These are phyloP conservation scores for Lithophane ornitopus DNA, from an alignment of 2,888 invertebrate species.

Conservation along the genomic window DNA sequence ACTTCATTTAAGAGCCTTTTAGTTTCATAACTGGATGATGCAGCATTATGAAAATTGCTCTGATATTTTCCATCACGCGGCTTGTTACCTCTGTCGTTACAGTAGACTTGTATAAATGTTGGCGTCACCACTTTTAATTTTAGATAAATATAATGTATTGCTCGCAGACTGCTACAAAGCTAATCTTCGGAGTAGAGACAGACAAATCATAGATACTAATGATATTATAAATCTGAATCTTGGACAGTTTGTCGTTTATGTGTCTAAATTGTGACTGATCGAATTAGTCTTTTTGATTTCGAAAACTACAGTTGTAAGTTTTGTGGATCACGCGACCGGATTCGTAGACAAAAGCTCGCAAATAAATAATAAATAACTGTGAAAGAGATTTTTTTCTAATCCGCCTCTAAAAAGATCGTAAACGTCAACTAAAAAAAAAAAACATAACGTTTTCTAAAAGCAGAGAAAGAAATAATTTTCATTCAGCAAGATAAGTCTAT, in stretches of 20 bases:
- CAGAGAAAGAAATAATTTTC: neutral
- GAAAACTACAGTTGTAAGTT: conserved; percentile 15
- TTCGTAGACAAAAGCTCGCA: conserved; percentile 21
- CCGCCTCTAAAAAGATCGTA: conserved; percentile 31
- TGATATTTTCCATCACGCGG: conserved; percentile 35
- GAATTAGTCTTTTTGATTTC: neutral
- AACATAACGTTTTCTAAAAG: conserved; percentile 15
- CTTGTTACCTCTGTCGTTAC: conserved; percentile 19
- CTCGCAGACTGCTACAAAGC: neutral
- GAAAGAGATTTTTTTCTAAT: conserved; percentile 14
- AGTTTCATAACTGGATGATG: conserved; percentile 48
- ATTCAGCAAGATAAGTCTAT: conserved; percentile 26
- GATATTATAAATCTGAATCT: conserved; percentile 20
- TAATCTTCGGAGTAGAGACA: neutral
- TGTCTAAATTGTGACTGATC: conserved; percentile 8
- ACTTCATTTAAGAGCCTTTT: conserved; percentile 32
- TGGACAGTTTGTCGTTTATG: conserved; percentile 25
- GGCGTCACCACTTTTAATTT: conserved; percentile 25
- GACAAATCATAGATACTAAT: conserved; percentile 42
- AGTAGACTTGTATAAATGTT: conserved; percentile 16
- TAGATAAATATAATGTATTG: conserved; percentile 18
- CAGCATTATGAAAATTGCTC: conserved; percentile 57
- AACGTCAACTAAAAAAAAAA: conserved; percentile 28
- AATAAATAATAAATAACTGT: conserved; percentile 32
- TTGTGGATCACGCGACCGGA: neutral